These are phyloP conservation scores for Lepus timidus DNA, from an alignment of 2,113 vertebrate species.

Conservation along the genomic window DNA sequence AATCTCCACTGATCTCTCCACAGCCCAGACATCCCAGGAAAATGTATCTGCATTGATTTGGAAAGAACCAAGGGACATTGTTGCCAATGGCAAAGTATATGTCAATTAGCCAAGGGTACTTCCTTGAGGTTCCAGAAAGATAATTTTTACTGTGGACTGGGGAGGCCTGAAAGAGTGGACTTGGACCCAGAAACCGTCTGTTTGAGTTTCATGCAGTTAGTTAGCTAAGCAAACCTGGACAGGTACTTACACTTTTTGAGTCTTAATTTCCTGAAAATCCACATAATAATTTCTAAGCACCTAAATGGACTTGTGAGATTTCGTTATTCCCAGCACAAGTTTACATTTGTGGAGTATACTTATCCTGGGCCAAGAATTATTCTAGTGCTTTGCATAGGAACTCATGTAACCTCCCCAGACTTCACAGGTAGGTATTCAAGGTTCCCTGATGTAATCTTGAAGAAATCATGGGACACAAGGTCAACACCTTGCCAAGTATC, in stretches of 20 bases:
- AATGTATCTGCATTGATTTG: background rate
- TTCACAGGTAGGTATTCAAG: background rate
- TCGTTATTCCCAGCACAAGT: background rate
- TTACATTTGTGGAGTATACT: background rate
- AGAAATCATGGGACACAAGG: background rate
- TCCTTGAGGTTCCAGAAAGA: background rate
- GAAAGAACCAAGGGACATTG: background rate
- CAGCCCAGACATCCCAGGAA: background rate
- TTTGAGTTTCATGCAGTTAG: background rate
- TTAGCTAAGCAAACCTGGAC: background rate
- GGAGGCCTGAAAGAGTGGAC: accelerated
- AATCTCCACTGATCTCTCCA: background rate
- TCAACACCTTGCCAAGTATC: background rate
- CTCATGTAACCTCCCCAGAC: background rate
- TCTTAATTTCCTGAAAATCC: background rate
- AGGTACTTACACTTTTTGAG: background rate
- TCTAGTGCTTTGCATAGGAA: background rate
- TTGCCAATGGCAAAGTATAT: background rate
- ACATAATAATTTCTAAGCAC: slow-evolving; percentile 1
- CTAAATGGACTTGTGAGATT: background rate
- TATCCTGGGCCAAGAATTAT: background rate
- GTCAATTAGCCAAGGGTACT: background rate
- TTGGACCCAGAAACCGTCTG: background rate
- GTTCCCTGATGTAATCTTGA: background rate
- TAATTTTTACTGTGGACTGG: background rate